Base-by-base conservation (phyloP, 2,113 vertebrate genomes). In the Rhodinocichla rosea region DNA sequence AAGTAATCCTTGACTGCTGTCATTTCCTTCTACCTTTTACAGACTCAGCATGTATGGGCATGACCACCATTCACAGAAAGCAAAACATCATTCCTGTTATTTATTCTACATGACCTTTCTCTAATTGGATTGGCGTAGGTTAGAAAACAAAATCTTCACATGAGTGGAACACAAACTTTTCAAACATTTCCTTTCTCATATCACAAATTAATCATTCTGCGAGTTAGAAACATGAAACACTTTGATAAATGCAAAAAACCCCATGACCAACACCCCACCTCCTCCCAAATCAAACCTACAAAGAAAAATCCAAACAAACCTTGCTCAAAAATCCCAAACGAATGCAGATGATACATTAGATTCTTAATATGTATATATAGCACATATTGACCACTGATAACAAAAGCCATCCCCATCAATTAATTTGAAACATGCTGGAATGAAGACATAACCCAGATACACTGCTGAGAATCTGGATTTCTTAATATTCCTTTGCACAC, bases 231-330 rank as follows among this genome's bases (percentile, higher is more conserved):
- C 14, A 59, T 55, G 8, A 80, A 69, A 60, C 13, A 59, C 4
- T 81, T 63, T 15, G 11, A 23, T 55, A 77, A 83, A 87, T 23
- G 5, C n/a, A 63, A 63, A 80, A 5, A 63, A 32, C 1, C 13
- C 7, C 11, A 17, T 7, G 37, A 49, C 3, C 3, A 33, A 13
- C 18, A 59, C 4, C 1, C 9, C 15, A 3, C 1, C 1, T 6
- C 14, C 24, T 11, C 6, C 2, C 1, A 15, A 74, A 71, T 4
- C 9, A 64, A 82, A 68, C 3, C 14, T 52, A 53, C 13, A 30
- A 52, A 52, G 19, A 45, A 39, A 59, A 73, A 39, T n/a, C 1
- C 9, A 44, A 67, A 33, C 5, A 35, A 49, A 6, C 3, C 2
- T 1, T 8, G 5, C 9, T 39, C 7, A 42, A 35, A 74, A 37